phyloP scores from a whole-genome alignment of 2,113 vertebrate genomes.

The Caranx ignobilis region DNA sequence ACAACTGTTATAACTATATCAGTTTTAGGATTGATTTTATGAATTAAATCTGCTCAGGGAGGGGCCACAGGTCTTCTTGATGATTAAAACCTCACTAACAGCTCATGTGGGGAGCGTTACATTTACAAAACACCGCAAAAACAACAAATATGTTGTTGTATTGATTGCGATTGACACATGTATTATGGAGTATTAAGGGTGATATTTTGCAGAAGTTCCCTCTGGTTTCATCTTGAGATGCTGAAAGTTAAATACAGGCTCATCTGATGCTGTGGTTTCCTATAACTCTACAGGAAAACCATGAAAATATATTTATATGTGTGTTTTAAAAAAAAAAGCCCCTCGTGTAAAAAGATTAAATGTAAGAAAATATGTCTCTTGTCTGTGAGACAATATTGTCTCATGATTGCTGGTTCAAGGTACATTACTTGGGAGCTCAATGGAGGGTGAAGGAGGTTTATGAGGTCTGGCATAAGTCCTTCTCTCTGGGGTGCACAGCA shows the following conservation, averaged over 20 bases:
- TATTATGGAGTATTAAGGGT: too few relatives aligned
- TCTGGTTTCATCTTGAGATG: not conserved
- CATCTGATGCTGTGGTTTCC: not conserved
- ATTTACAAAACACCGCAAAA: too few relatives aligned
- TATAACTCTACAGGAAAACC: slow-evolving; percentile 1
- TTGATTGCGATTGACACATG: too few relatives aligned
- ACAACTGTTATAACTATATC: not conserved
- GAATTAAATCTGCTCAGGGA: too few relatives aligned
- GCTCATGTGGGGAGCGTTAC: too few relatives aligned
- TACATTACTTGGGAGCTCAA: slow-evolving; percentile 60
- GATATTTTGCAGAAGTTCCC: too few relatives aligned
- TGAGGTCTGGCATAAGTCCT: slow-evolving; percentile 51
- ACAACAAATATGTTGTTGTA: too few relatives aligned
- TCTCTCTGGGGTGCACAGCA: slow-evolving; percentile 32
- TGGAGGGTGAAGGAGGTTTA: slow-evolving; percentile 64
- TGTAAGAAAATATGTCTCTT: slow-evolving; percentile 25
- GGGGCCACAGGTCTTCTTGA: too few relatives aligned
- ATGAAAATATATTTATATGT: slow-evolving; percentile 1
- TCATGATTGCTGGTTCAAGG: slow-evolving; percentile 44
- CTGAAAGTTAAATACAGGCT: not conserved
- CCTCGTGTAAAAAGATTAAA: slow-evolving; percentile 39
- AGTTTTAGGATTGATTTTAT: not conserved
- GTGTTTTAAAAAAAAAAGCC: slow-evolving; percentile 7
- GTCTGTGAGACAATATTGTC: slow-evolving; percentile 55
- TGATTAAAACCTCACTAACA: too few relatives aligned